These are phyloP conservation scores for Oedothorax gibbosus DNA, from an alignment of 1,140 invertebrate genomes.

Conservation along the genomic window DNA sequence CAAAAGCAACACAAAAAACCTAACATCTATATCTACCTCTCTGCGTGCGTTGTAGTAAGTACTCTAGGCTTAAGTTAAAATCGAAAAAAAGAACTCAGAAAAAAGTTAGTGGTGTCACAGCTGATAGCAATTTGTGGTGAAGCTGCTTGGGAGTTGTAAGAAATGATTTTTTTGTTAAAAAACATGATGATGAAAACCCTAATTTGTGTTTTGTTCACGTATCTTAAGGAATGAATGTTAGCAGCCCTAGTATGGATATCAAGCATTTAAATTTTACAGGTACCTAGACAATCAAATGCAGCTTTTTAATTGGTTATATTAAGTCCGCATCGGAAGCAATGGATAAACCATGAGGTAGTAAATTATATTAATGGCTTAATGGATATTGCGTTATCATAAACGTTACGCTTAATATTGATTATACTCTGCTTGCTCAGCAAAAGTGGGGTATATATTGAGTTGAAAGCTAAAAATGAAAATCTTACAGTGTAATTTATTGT, in stretches of 20 bases:
- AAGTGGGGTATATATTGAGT: too few species aligned
- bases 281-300: not conserved
- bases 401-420: too few species aligned
- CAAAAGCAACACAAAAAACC: slow-evolving; percentile 5
- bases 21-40: not conserved
- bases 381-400: too few species aligned
- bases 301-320: not conserved
- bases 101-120: not conserved
- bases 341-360: too few species aligned
- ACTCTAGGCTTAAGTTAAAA: not conserved
- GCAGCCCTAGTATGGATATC: slow-evolving; percentile 15
- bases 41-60: not conserved
- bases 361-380: too few species aligned
- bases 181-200: not conserved
- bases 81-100: not conserved
- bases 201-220: not conserved
- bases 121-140: not conserved
- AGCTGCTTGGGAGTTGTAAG: not conserved
- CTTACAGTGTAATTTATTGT: too few species aligned
- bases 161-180: not conserved
- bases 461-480: too few species aligned
- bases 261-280: slow-evolving; percentile 27
- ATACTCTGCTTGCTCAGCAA: too few species aligned
- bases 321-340: too few species aligned
- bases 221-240: not conserved